A percentile compares a stretch with the other conserved stretches of the same genome.
Evolutionary conservation across 2,797 vertebrate genomes (phyloP).

Genomic region (Bucorvus abyssinicus): DNA sequence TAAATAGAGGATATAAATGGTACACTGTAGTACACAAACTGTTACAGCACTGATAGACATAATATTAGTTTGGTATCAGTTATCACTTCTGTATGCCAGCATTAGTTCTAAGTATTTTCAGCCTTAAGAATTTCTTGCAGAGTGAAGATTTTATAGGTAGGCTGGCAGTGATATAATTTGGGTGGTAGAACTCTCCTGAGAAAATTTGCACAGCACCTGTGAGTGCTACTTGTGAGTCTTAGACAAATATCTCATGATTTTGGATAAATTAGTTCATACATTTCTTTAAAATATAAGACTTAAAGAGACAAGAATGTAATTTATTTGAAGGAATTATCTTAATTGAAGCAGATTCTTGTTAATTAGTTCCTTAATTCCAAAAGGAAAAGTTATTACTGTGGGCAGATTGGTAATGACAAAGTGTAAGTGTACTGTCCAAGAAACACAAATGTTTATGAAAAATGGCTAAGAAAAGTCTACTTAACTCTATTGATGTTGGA

Average conservation of each 20-base stretch:
- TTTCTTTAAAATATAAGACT: neutral
- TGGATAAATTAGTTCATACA: neutral
- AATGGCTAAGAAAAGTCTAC: conserved; percentile 52
- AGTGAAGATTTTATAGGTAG: neutral
- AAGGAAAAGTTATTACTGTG: conserved; percentile 38
- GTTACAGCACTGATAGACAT: neutral
- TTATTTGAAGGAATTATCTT: neutral
- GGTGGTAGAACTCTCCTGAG: neutral
- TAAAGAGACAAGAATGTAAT: neutral
- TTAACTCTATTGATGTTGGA: conserved; percentile 63
- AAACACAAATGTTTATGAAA: conserved; percentile 66
- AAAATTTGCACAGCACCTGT: neutral
- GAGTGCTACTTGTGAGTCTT: neutral
- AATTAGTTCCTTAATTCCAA: conserved; percentile 36
- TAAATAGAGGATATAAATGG: neutral
- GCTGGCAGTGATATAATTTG: neutral
- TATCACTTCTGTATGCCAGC: neutral
- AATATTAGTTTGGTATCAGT: neutral
- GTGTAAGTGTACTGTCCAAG: conserved; percentile 34
- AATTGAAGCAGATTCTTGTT: conserved; percentile 31
- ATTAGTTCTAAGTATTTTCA: neutral
- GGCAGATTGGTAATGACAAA: conserved; percentile 28
- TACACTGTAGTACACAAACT: neutral
- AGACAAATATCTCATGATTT: neutral
- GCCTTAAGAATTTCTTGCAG: neutral